Conservation (phyloP, 1,140 invertebrate species). For the Anastatus disparis region DNA sequence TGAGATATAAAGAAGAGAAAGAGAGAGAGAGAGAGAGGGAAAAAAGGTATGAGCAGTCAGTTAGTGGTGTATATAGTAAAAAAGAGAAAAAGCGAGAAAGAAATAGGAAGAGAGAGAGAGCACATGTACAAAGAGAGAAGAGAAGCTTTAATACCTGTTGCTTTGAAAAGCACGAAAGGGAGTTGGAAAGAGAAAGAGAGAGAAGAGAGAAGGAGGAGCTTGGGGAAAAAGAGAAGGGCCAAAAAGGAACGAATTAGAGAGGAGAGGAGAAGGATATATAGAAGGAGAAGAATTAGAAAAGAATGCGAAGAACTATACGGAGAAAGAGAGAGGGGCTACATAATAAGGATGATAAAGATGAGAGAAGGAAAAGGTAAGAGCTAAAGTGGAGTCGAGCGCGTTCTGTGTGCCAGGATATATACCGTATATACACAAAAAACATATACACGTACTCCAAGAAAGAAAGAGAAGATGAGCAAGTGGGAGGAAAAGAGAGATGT, state of each 20-base stretch:
- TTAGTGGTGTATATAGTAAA: neutral
- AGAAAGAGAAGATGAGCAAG: neutral
- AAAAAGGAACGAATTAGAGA: constrained; percentile 24
- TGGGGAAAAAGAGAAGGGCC: constrained; percentile 7
- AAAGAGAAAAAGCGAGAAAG: neutral
- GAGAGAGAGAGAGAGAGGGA: constrained; percentile 39
- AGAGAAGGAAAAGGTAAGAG: constrained; percentile 6
- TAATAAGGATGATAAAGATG: constrained; percentile 40
- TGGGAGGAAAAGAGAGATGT: neutral
- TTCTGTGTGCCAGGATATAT: too few relatives aligned
- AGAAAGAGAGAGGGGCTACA: constrained; percentile 41
- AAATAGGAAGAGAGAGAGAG: neutral
- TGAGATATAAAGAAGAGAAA: constrained; percentile 19
- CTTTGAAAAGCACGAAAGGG: neutral
- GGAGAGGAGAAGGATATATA: constrained; percentile 13
- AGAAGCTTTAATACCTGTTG: constrained; percentile 35
- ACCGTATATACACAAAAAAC: too few relatives aligned
- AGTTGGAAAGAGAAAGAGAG: constrained; percentile 12
- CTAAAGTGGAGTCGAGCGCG: too few relatives aligned
- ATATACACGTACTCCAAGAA: constrained; percentile 6
- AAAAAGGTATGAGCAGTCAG: neutral
- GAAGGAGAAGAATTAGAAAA: constrained; percentile 32
- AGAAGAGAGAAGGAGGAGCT: constrained; percentile 44
- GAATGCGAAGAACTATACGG: too few relatives aligned
- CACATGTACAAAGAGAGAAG: too few relatives aligned